Evolutionary conservation across 2,113 vertebrate species (phyloP).

Genomic region (Xiphias gladius): DNA sequence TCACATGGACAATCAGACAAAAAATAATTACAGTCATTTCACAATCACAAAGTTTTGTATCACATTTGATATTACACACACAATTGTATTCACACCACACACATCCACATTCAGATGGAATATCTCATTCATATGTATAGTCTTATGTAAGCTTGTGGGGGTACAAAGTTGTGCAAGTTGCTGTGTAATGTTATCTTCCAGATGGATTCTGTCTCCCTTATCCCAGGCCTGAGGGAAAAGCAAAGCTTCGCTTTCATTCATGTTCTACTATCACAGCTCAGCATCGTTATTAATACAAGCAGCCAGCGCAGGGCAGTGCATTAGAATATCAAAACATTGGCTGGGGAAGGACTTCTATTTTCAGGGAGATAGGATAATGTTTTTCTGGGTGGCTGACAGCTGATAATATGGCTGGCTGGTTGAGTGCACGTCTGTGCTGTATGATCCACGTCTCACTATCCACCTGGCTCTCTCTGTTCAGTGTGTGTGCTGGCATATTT

Average conservation of each 20-base stretch:
- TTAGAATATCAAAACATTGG: constrained; percentile 77
- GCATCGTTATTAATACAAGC: constrained; percentile 77
- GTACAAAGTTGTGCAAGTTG: constrained; percentile 71
- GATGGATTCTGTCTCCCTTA: constrained; percentile 76
- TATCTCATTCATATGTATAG: constrained; percentile 73
- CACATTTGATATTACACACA: constrained; percentile 36
- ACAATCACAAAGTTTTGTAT: constrained; percentile 32
- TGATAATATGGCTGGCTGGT: constrained; percentile 48
- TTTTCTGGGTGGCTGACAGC: constrained; percentile 61
- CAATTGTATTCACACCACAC: constrained; percentile 13
- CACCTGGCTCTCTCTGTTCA: constrained; percentile 29
- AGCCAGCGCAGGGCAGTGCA: constrained; percentile 57
- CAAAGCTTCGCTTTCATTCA: constrained; percentile 74
- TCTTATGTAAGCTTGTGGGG: constrained; percentile 72
- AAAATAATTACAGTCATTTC: constrained; percentile 31
- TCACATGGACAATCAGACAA: constrained; percentile 2
- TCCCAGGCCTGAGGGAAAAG: constrained; percentile 69
- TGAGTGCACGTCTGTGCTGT: constrained; percentile 17
- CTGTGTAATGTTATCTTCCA: constrained; percentile 78
- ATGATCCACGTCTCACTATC: constrained; percentile 37
- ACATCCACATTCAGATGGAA: constrained; percentile 48
- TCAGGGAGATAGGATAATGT: constrained; percentile 62
- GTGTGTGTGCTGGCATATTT: constrained; percentile 47
- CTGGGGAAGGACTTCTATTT: constrained; percentile 65
- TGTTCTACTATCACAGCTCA: constrained; percentile 75